Percentiles rank a stretch among this genome's conserved stretches.
Evolutionary conservation across 1,140 invertebrate species (phyloP).

Genomic region (Drosophila baimaii): DNA sequence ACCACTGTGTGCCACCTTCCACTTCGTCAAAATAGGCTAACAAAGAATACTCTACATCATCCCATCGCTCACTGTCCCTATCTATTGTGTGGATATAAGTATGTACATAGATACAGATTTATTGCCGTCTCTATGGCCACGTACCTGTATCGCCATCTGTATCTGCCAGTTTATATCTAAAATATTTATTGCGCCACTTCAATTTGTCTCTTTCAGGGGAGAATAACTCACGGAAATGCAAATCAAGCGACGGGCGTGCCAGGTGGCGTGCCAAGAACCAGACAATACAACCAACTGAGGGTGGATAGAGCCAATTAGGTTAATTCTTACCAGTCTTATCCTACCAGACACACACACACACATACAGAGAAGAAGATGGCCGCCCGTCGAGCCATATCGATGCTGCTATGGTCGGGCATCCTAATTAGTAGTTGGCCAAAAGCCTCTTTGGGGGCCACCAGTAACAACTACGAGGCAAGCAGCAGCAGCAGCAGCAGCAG

Average conservation of each 20-base stretch:
- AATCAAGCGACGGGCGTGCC: constrained; percentile 36
- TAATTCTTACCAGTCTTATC: neutral
- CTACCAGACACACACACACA: neutral
- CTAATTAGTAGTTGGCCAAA: constrained; percentile 35
- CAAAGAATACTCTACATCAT: too few relatives aligned
- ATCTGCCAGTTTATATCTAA: constrained; percentile 24
- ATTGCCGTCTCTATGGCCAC: too few relatives aligned
- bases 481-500: neutral
- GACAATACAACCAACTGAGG: constrained; percentile 10
- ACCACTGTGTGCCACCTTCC: too few relatives aligned
- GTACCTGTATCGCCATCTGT: constrained; percentile 14
- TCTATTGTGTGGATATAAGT: too few relatives aligned
- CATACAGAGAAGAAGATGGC: constrained; percentile 39
- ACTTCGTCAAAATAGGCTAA: too few relatives aligned
- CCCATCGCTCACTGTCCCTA: too few relatives aligned
- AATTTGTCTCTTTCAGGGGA: constrained; percentile 48
- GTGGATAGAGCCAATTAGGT: constrained; percentile 21
- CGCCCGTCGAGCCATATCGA: constrained; percentile 79
- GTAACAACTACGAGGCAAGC: constrained; percentile 1
- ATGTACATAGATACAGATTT: too few relatives aligned
- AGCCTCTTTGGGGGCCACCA: constrained; percentile 26
- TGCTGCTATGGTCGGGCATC: constrained; percentile 23
- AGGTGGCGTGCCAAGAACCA: constrained; percentile 9
- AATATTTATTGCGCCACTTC: constrained; percentile 43
- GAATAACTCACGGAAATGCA: constrained; percentile 34